A percentile compares a stretch with the other conserved stretches of the same genome.
phyloP scores from a whole-genome alignment of 2,888 invertebrate genomes.

The Bugulina stolonifera region DNA sequence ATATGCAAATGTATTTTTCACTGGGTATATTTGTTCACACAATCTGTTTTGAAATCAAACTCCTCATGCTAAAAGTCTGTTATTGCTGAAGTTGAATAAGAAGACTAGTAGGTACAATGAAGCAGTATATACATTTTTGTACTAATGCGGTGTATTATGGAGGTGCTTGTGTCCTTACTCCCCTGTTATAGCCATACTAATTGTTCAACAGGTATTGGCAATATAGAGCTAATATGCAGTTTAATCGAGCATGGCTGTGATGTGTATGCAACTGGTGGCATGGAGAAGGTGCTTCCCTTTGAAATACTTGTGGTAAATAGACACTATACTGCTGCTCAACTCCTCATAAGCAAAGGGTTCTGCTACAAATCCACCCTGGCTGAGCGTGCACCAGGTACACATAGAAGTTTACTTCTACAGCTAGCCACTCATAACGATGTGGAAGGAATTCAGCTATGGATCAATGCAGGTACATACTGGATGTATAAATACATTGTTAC shows the following conservation, averaged over 20 bases:
- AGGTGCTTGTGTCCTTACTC: too few species aligned
- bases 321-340: neutral
- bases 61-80: too few species aligned
- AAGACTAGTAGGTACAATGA: too few species aligned
- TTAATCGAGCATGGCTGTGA: neutral
- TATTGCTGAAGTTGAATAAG: too few species aligned
- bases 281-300: neutral
- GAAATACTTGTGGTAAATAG: neutral
- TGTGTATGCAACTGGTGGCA: neutral
- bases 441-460: neutral
- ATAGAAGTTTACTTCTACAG: neutral
- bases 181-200: too few species aligned
- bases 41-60: too few species aligned
- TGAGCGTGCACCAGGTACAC: too few species aligned
- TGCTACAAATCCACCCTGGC: neutral
- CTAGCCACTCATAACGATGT: neutral
- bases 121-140: too few species aligned
- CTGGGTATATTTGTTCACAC: too few species aligned
- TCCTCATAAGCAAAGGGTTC: neutral
- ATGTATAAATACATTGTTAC: too few species aligned
- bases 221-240: neutral
- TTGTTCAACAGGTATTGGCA: constrained; percentile 1
- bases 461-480: constrained; percentile 1
- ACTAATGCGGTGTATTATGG: too few species aligned
- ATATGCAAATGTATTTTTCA: too few species aligned